Percentiles rank a stretch among this genome's conserved stretches.
These are phyloP conservation scores for Misgurnus anguillicaudatus DNA, from an alignment of 2,113 vertebrate genomes.

Conservation along the genomic window DNA sequence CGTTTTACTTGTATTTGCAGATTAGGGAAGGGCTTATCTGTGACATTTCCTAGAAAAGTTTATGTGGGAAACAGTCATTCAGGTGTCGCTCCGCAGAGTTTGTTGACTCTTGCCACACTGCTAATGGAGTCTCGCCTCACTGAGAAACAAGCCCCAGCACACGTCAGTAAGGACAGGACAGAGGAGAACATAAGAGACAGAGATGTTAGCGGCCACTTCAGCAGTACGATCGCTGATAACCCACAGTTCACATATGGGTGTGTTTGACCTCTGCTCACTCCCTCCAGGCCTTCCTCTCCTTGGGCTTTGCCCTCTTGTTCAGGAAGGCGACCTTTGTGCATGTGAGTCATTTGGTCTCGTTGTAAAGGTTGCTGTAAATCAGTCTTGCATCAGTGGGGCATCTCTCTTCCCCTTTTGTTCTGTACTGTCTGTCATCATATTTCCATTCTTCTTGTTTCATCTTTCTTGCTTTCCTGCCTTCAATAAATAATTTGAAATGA, in stretches of 20 bases:
- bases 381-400: not conserved
- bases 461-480: not conserved
- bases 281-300: conserved; percentile 47
- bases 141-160: conserved; percentile 36
- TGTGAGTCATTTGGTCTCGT: not conserved
- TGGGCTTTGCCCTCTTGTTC: conserved; percentile 16
- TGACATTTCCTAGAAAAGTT: conserved; percentile 3
- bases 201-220: conserved; percentile 20
- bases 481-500: too few species aligned
- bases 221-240: conserved; percentile 34
- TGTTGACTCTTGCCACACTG: conserved; percentile 40
- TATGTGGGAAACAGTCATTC: conserved; percentile 1
- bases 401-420: not conserved
- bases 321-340: conserved; percentile 25
- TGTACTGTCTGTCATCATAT: not conserved
- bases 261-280: conserved; percentile 52
- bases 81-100: not conserved
- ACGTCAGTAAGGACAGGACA: conserved; percentile 14
- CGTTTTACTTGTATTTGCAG: not conserved
- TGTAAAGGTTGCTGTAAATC: conserved; percentile 16
- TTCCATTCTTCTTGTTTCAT: not conserved
- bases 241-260: conserved; percentile 56
- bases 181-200: conserved; percentile 7
- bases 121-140: conserved; percentile 50
- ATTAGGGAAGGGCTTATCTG: not conserved